Evolutionary conservation across 2,113 vertebrate species (phyloP).

Genomic region (Cryptomyrus ogoouensis): DNA sequence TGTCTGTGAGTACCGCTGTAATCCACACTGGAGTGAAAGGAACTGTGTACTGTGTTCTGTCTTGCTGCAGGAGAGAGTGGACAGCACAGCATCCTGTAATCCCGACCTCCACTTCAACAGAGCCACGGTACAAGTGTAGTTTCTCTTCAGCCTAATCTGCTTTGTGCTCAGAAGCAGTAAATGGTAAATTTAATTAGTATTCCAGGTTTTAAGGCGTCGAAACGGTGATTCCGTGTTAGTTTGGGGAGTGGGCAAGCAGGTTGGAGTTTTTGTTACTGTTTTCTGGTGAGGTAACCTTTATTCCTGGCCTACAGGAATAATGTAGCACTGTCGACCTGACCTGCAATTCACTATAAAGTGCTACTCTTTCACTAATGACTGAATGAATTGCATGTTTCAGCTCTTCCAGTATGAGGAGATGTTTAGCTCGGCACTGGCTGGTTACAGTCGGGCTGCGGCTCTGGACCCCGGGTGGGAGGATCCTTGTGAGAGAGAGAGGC

Average conservation of each 20-base stretch:
- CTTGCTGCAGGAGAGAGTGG: constrained; percentile 69
- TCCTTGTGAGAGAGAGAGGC: constrained; percentile 64
- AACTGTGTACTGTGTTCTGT: not conserved
- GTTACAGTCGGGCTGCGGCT: constrained; percentile 67
- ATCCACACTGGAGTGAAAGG: not conserved
- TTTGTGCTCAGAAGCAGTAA: not conserved
- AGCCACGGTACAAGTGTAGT: constrained; percentile 60
- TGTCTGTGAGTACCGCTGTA: not conserved
- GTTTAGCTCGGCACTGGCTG: constrained; percentile 70
- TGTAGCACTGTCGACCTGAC: not conserved
- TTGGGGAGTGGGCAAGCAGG: not conserved
- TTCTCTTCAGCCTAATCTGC: not conserved
- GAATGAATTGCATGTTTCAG: constrained; percentile 35
- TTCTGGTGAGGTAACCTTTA: not conserved
- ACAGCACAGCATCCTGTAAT: constrained; percentile 68
- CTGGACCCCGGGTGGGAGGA: constrained; percentile 77
- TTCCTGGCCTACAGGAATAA: not conserved
- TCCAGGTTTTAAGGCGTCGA: not conserved
- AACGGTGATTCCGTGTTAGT: not conserved
- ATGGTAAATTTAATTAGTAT: not conserved
- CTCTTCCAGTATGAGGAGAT: constrained; percentile 84
- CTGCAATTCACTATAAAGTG: not conserved
- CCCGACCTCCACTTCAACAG: constrained; percentile 85
- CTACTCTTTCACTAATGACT: not conserved
- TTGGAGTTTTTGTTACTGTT: not conserved